A percentile compares a stretch with the other conserved stretches of the same genome.
Conservation (phyloP, 2,888 invertebrate genomes). For the Rhodophaea formosa region DNA sequence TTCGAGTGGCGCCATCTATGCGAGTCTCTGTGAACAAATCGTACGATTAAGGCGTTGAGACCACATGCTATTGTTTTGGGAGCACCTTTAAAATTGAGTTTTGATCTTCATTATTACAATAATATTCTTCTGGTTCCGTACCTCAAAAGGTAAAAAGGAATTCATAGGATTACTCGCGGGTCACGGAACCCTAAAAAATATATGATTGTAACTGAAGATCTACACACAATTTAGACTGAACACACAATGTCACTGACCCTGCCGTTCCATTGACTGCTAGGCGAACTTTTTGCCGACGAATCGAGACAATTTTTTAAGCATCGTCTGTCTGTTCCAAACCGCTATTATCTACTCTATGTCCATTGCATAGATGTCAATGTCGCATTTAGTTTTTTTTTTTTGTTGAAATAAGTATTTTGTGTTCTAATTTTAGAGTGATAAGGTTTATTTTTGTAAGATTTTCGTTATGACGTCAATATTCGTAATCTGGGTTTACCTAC, state of each 20-base stretch:
- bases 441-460: background rate
- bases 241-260: conserved; percentile 4
- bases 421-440: background rate
- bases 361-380: background rate
- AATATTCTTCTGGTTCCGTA: no score
- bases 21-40: no score
- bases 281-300: conserved; percentile 3
- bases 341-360: background rate
- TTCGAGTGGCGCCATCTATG: no score
- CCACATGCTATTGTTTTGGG: no score
- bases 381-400: background rate
- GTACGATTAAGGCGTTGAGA: no score
- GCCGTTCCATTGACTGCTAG: conserved; percentile 11
- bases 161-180: no score
- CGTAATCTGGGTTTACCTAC: background rate
- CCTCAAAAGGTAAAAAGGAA: no score
- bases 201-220: background rate
- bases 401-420: background rate
- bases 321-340: background rate
- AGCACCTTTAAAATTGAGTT: no score
- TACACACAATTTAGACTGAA: background rate
- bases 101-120: no score
- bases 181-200: no score
- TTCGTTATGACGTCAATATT: background rate
- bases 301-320: background rate